These are phyloP conservation scores for Amphipoea lucens DNA, from an alignment of 2,888 invertebrate species.

Conservation along the genomic window DNA sequence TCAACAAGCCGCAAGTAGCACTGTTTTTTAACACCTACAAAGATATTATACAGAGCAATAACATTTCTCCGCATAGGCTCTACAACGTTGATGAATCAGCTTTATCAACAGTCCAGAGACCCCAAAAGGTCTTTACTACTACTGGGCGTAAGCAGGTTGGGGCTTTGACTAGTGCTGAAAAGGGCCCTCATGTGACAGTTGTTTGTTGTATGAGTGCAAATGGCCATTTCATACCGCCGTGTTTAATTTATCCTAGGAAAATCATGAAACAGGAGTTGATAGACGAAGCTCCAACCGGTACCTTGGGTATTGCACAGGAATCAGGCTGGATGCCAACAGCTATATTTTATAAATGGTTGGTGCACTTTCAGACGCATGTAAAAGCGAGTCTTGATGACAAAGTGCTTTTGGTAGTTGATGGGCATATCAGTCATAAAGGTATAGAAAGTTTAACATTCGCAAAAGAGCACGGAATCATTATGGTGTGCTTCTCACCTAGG, in stretches of 20 bases:
- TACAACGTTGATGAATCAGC: slow-evolving; percentile 77
- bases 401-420: slow-evolving; percentile 68
- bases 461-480: slow-evolving; percentile 64
- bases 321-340: slow-evolving; percentile 73
- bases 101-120: slow-evolving; percentile 78
- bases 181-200: slow-evolving; percentile 74
- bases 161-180: slow-evolving; percentile 75
- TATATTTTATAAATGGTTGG: slow-evolving; percentile 66
- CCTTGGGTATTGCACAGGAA: slow-evolving; percentile 68
- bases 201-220: slow-evolving; percentile 65
- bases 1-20: not conserved
- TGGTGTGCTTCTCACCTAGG: slow-evolving; percentile 9
- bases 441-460: slow-evolving; percentile 63
- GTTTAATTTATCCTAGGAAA: slow-evolving; percentile 73
- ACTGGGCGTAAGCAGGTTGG: slow-evolving; percentile 79
- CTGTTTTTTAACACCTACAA: slow-evolving; percentile 23
- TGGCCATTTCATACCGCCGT: slow-evolving; percentile 70
- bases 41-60: slow-evolving; percentile 18
- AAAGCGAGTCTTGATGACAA: slow-evolving; percentile 58
- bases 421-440: slow-evolving; percentile 58
- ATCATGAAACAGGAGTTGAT: slow-evolving; percentile 72
- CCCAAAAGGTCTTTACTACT: slow-evolving; percentile 63
- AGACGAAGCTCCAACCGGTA: slow-evolving; percentile 64
- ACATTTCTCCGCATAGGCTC: slow-evolving; percentile 66
- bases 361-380: slow-evolving; percentile 56